Base-by-base conservation (phyloP, 2,113 vertebrate genomes). In the Petromus typicus region DNA sequence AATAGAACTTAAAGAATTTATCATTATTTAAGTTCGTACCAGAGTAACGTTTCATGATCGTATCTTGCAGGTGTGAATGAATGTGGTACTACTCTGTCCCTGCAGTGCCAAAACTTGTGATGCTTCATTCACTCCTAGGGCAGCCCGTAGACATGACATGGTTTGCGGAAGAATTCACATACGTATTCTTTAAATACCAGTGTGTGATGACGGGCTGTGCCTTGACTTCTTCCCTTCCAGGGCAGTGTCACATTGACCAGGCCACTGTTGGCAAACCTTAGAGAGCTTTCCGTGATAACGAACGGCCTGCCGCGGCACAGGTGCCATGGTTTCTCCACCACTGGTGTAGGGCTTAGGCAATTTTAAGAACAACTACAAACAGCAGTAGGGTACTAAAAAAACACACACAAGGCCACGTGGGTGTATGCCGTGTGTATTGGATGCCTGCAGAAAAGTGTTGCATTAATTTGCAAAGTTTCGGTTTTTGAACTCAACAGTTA, bases 61-160 rank as follows among this genome's bases (percentile, higher is more conserved):
- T 67, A 69, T 90, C 85, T 93, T 90, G 90, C 93, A 87, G 78
- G 69, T 71, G 0, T 82, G 80, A 95, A 20, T 43, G 69, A 80
- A 92, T 71, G 80, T 27, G 48, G 85, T 86, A 4, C 45, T 81
- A 61, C 8, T 0, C 0, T 4, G 17, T 23, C 86, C 84, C 71
- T 57, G 57, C 78, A 43, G 87, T 96, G 90, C 96, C 95, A 86
- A 96, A 90, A 75, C 66, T 80, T 64, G 43, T 6, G 43, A 34
- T n/a, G 8, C 73, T 78, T 45, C 23, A 59, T 93, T 80, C 32
- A 81, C 66, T 57, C 84, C 91, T 64, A 3, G 37, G 79, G 92
- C 66, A 88, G 90, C 87, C 83, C 2, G 0, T 57, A 75, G 84
- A n/a, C 27, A 16, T 48, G n/a, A 63, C 40, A 63, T 16, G 27